These are phyloP conservation scores for Drosophila picticornis DNA, from an alignment of 2,888 invertebrate genomes.

Conservation along the genomic window DNA sequence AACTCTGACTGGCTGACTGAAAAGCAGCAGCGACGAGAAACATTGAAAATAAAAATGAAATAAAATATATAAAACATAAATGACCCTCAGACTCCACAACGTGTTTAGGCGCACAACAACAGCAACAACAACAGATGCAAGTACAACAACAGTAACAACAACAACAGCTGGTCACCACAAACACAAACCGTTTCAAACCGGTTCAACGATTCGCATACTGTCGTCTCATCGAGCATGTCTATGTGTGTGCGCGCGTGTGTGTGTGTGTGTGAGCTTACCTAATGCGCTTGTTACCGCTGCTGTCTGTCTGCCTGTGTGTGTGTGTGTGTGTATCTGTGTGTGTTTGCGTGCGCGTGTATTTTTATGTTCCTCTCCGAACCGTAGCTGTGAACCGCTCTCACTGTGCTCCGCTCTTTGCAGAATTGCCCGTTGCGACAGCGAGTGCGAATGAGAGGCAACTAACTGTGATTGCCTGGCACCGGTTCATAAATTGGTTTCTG, in stretches of 20 bases:
- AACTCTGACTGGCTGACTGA: conserved; percentile 10
- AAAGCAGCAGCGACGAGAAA: conserved; percentile 16
- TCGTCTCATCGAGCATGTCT: conserved; percentile 14
- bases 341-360: neutral
- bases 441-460: conserved; percentile 38
- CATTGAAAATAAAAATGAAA: conserved; percentile 9
- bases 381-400: conserved; percentile 54
- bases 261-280: conserved; percentile 26
- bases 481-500: conserved; percentile 69
- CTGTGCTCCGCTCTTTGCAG: conserved; percentile 35
- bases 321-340: conserved; percentile 1
- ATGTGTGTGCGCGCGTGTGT: conserved; percentile 13
- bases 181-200: conserved; percentile 65
- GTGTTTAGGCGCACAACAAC: conserved; percentile 33
- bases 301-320: neutral
- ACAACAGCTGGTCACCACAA: conserved; percentile 17
- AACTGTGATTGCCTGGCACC: conserved; percentile 55
- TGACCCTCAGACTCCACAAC: conserved; percentile 59
- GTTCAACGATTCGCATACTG: conserved; percentile 38
- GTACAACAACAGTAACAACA: conserved; percentile 23
- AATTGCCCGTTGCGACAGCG: conserved; percentile 22
- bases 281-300: conserved; percentile 27
- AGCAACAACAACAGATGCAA: conserved; percentile 10
- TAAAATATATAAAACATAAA: conserved; percentile 27
- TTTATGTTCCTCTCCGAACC: conserved; percentile 49